A percentile compares a stretch with the other conserved stretches of the same genome.
These are phyloP conservation scores for Laodelphax striatellus DNA, from an alignment of 1,140 invertebrate genomes.

Conservation along the genomic window DNA sequence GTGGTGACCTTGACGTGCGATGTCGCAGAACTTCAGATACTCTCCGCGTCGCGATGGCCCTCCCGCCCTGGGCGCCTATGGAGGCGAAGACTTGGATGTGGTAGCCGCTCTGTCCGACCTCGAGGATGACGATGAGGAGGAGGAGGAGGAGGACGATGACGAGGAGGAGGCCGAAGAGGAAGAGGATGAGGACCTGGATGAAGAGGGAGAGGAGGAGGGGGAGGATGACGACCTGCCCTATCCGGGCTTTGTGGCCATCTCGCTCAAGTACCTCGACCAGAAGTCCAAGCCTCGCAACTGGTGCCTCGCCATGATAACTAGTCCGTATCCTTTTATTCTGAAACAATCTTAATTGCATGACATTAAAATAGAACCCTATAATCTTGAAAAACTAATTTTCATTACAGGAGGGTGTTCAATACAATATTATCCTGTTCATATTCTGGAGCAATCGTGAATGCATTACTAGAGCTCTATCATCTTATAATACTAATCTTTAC, in stretches of 20 bases:
- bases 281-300: slow-evolving; percentile 72
- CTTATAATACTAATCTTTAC: too few relatives aligned
- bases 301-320: slow-evolving; percentile 90
- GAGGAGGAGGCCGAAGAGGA: too few relatives aligned
- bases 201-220: slow-evolving; percentile 20
- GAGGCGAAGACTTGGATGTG: slow-evolving; percentile 35
- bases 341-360: too few relatives aligned
- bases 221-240: slow-evolving; percentile 54
- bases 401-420: too few relatives aligned
- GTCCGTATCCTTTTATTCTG: slow-evolving; percentile 89
- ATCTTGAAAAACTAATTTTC: too few relatives aligned
- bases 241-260: slow-evolving; percentile 75
- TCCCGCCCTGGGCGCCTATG: slow-evolving; percentile 16
- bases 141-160: too few relatives aligned
- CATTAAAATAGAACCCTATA: too few relatives aligned
- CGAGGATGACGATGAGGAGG: slow-evolving; percentile 9
- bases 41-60: background rate
- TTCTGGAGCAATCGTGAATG: too few relatives aligned
- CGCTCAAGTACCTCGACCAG: slow-evolving; percentile 76
- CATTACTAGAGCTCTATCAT: too few relatives aligned
- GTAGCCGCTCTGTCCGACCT: slow-evolving; percentile 32
- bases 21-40: too few relatives aligned
- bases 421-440: too few relatives aligned
- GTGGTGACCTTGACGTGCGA: too few relatives aligned
- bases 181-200: slow-evolving; percentile 21